Base-by-base conservation (phyloP, 2,113 vertebrate species). In the Prunella himalayana region DNA sequence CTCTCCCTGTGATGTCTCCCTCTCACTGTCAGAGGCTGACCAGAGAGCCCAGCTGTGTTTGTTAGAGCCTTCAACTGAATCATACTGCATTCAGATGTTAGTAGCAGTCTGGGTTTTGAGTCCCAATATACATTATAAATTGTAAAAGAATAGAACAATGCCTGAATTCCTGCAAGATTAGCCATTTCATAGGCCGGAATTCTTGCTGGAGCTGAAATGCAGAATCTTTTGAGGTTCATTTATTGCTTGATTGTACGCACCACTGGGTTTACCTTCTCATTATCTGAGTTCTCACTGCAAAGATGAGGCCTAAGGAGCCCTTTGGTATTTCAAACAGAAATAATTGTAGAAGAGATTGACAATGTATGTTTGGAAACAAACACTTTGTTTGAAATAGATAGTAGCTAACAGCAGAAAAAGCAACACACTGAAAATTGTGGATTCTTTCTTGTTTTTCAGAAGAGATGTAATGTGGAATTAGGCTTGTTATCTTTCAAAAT, bases 201-300 rank as follows among this genome's bases (percentile, higher is more conserved):
- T 82, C 82, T 92, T 96, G 49, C 72, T 88, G 71, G 71, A 94
- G 76, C 60, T 91, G 84, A 96, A 94, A 87, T 71, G 39, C 41
- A 73, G 84, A 89, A 75, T 82, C 90, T 95, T 96, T 88, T 92
- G 94, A 96, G 90, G 88, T 97, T 97, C 95, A 86, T 92, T 95
- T 96, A 86, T 96, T 94, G 44, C 80, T 94, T 78, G 85, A 95
- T 92, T 94, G 92, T 94, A 95, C 1, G 0, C 91, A 93, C 76
- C 0, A 0, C 64, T 56, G 75, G 47, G 60, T 94, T 97, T 10
- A 5, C 47, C 53, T 90, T 92, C 82, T 96, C 88, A 90, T 97
- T 95, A 94, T 93, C 86, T 84, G 82, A 93, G 76, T 84, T 93
- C 65, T 92, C 49, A 60, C 90, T 86, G 85, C 71, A 93, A 78